Evolutionary conservation across 2,888 invertebrate genomes (phyloP).

Genomic region (Halocaridina rubra): DNA sequence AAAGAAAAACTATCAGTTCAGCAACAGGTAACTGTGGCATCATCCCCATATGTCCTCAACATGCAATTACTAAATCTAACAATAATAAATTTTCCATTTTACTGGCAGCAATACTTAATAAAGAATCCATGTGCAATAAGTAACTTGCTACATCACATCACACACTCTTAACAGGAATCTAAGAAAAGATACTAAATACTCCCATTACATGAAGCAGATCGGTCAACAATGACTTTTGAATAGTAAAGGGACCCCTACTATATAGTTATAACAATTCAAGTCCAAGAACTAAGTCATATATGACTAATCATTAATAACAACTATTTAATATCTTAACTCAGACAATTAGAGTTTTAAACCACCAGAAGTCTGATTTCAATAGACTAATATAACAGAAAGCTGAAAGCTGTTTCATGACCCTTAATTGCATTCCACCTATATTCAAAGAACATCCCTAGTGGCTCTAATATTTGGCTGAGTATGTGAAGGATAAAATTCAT

Average conservation of each 20-base stretch:
- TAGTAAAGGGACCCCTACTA: too few species aligned
- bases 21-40: constrained; percentile 5
- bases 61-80: constrained; percentile 31
- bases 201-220: too few species aligned
- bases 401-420: constrained; percentile 3
- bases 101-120: constrained; percentile 49
- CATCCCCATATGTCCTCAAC: constrained; percentile 9
- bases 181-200: constrained; percentile 23
- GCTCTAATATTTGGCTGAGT: constrained; percentile 36
- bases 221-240: too few species aligned
- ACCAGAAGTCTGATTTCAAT: background rate
- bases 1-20: background rate
- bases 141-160: constrained; percentile 25
- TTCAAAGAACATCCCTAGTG: constrained; percentile 36
- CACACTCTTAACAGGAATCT: constrained; percentile 32
- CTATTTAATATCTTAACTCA: constrained; percentile 23
- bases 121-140: constrained; percentile 39
- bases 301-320: background rate
- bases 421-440: background rate
- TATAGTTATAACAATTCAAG: too few species aligned
- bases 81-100: constrained; percentile 29
- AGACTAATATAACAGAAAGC: background rate
- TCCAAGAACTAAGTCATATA: background rate
- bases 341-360: background rate
- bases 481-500: constrained; percentile 21